phyloP scores from a whole-genome alignment of 2,888 invertebrate species.

The Keiferia lycopersicella region DNA sequence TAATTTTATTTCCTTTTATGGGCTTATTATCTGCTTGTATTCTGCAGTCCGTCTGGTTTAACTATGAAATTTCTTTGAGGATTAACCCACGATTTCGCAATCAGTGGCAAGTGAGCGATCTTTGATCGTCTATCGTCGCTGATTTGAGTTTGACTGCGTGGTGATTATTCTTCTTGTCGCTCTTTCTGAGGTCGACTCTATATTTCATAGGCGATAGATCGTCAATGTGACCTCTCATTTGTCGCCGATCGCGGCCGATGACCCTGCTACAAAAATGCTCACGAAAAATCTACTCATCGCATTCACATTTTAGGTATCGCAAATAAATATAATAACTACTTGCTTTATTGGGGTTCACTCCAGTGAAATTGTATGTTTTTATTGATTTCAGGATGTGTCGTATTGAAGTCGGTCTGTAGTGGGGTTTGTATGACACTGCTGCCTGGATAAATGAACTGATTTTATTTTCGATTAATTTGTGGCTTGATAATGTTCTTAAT shows the following conservation, averaged over 20 bases:
- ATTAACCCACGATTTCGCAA: not conserved
- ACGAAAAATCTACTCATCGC: conserved; percentile 48
- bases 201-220: conserved; percentile 7
- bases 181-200: not conserved
- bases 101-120: conserved; percentile 15
- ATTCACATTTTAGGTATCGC: conserved; percentile 10
- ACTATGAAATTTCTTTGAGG: not conserved
- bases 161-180: not conserved
- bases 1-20: not conserved
- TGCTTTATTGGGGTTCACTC: conserved; percentile 26
- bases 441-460: conserved; percentile 55
- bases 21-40: not conserved
- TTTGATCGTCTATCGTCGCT: conserved; percentile 1
- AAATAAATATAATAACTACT: conserved; percentile 4
- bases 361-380: conserved; percentile 58
- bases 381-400: conserved; percentile 63
- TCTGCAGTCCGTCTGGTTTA: not conserved
- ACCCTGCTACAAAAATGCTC: conserved; percentile 1
- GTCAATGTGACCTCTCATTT: conserved; percentile 20
- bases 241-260: not conserved
- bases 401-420: conserved; percentile 63
- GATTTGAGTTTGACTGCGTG: not conserved
- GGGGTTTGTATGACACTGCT: conserved; percentile 59
- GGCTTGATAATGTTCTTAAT: conserved; percentile 38
- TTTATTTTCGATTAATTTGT: conserved; percentile 53